Evolutionary conservation across 2,888 invertebrate species (phyloP).

Genomic region (Automeris io): DNA sequence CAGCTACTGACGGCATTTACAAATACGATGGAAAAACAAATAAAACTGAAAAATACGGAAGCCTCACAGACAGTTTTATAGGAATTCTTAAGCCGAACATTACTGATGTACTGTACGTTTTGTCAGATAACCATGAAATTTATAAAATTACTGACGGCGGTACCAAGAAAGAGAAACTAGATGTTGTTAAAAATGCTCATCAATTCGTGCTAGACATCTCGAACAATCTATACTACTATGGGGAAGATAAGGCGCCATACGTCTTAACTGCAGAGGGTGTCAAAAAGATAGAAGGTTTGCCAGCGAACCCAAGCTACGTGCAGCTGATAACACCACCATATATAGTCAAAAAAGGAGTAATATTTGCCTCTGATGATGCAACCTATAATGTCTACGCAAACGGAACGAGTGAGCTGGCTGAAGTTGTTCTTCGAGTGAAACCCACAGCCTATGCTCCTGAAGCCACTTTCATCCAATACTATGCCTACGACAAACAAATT

Average conservation of each 20-base stretch:
- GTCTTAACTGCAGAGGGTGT: constrained; percentile 28
- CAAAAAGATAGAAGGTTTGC: constrained; percentile 40
- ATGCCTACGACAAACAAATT: constrained; percentile 46
- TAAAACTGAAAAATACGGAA: constrained; percentile 23
- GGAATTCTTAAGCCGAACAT: constrained; percentile 35
- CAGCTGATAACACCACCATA: constrained; percentile 40
- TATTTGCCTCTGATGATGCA: constrained; percentile 32
- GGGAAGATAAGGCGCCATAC: constrained; percentile 32
- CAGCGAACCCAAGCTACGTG: constrained; percentile 25
- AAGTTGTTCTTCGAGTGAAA: constrained; percentile 27
- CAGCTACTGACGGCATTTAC: constrained; percentile 34
- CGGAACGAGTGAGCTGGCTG: constrained; percentile 28
- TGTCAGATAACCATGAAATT: constrained; percentile 39
- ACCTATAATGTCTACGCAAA: constrained; percentile 35
- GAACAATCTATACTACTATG: constrained; percentile 45
- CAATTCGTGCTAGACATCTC: constrained; percentile 43
- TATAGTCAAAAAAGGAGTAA: constrained; percentile 30
- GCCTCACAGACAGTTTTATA: constrained; percentile 37
- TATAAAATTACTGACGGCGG: constrained; percentile 49
- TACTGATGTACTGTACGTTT: constrained; percentile 37
- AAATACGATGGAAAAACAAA: constrained; percentile 23
- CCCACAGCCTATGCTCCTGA: constrained; percentile 47
- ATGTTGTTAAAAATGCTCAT: constrained; percentile 33
- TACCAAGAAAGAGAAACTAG: constrained; percentile 34
- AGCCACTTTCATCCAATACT: constrained; percentile 41